Evolutionary conservation across 1,140 invertebrate genomes (phyloP).

Genomic region (Neuroterus valhalla): DNA sequence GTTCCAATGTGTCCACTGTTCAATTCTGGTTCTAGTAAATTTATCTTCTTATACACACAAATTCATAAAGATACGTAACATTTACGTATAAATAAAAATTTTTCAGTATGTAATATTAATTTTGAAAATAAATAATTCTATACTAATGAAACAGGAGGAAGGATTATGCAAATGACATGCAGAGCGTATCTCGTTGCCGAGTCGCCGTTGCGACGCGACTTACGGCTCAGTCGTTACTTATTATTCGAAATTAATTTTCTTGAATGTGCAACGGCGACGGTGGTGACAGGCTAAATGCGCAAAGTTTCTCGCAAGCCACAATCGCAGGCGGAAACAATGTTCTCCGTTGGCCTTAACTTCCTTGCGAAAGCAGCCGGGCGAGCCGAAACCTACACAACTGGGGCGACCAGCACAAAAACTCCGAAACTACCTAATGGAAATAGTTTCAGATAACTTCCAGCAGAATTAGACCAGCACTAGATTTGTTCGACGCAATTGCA

Average conservation of each 20-base stretch:
- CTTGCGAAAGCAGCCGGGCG: constrained; percentile 3
- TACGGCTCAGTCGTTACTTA: constrained; percentile 18
- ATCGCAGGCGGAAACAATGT: constrained; percentile 25
- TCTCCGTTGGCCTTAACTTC: constrained; percentile 22
- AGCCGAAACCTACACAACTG: background rate
- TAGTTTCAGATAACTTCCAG: background rate
- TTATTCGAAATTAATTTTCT: constrained; percentile 31
- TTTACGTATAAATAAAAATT: background rate
- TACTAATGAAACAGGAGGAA: too few relatives aligned
- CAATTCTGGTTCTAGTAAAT: too few relatives aligned
- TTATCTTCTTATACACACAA: too few relatives aligned
- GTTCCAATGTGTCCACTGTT: too few relatives aligned
- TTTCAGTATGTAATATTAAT: background rate
- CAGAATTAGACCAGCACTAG: background rate
- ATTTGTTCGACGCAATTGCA: background rate
- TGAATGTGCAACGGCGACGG: constrained; percentile 17
- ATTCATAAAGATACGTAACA: too few relatives aligned
- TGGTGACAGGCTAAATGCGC: constrained; percentile 23
- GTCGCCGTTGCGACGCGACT: background rate
- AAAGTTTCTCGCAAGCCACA: constrained; percentile 15
- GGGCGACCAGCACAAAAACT: constrained; percentile 1
- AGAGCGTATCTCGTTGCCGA: background rate
- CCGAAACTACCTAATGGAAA: constrained; percentile 11
- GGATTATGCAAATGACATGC: constrained; percentile 4
- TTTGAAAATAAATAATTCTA: background rate